Conservation (phyloP, 2,797 vertebrate genomes). For the Liparis tanakae region DNA sequence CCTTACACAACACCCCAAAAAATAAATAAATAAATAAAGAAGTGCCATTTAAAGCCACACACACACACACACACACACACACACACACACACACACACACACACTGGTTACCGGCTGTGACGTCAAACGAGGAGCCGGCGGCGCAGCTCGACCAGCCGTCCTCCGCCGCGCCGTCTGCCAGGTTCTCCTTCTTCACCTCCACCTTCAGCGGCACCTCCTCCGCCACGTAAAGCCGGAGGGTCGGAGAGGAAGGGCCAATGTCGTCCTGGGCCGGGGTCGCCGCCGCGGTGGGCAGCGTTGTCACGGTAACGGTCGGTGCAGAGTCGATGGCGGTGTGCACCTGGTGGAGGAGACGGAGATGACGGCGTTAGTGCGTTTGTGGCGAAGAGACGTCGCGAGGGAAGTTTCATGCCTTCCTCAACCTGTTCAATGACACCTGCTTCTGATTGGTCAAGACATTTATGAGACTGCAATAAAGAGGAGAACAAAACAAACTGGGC, state of each 20-base stretch:
- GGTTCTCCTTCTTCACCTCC: conserved; percentile 74
- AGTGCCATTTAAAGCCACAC: not conserved
- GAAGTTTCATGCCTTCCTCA: not conserved
- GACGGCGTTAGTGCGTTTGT: not conserved
- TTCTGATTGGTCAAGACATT: not conserved
- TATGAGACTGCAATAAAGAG: too few species aligned
- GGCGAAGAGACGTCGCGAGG: not conserved
- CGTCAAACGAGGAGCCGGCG: conserved; percentile 14
- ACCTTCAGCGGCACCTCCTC: conserved; percentile 52
- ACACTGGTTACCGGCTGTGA: conserved; percentile 50
- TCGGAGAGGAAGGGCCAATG: conserved; percentile 68
- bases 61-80: too few species aligned
- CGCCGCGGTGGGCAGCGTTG: conserved; percentile 74
- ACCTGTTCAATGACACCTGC: not conserved
- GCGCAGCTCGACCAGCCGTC: conserved; percentile 38
- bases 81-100: not conserved
- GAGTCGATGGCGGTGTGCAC: conserved; percentile 90
- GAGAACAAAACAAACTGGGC: not conserved
- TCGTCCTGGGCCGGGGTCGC: conserved; percentile 80
- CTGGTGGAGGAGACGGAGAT: conserved; percentile 24
- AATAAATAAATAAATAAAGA: not conserved
- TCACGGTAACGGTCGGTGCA: conserved; percentile 77
- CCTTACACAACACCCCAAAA: not conserved
- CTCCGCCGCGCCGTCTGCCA: conserved; percentile 62
- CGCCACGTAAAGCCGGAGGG: conserved; percentile 27